phyloP scores from a whole-genome alignment of 2,888 invertebrate genomes.

The Unio pictorum region DNA sequence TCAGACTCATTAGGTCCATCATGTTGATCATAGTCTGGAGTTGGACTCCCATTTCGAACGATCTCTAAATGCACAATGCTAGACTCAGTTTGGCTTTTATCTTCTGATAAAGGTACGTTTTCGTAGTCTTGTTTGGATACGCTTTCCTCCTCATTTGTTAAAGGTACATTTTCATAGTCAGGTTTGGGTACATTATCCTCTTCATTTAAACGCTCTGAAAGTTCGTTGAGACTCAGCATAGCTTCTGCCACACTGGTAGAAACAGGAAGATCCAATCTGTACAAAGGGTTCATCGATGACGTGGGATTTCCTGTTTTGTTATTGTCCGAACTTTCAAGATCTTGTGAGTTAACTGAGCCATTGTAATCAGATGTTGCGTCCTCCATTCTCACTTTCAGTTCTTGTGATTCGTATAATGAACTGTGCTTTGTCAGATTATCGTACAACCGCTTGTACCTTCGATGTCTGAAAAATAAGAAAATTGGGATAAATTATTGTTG shows the following conservation, averaged over 20 bases:
- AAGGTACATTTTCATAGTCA: not conserved
- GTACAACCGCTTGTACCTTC: too few species aligned
- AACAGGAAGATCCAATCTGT: constrained; percentile 5
- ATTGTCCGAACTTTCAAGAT: constrained; percentile 7
- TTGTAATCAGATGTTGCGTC: constrained; percentile 36
- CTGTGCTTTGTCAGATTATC: constrained; percentile 35
- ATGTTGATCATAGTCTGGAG: too few species aligned
- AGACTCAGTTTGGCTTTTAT: too few species aligned
- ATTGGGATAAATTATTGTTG: too few species aligned
- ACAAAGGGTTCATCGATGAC: constrained; percentile 12
- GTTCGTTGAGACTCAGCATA: constrained; percentile 22
- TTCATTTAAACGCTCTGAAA: constrained; percentile 21
- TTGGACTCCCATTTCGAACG: too few species aligned
- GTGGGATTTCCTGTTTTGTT: constrained; percentile 5
- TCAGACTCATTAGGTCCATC: too few species aligned
- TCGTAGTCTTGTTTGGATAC: too few species aligned
- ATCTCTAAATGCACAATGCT: too few species aligned
- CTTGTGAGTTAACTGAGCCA: constrained; percentile 21
- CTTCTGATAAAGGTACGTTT: too few species aligned
- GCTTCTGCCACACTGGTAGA: constrained; percentile 15
- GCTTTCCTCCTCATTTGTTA: not conserved
- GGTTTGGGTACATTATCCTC: constrained; percentile 16
- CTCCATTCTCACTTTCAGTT: constrained; percentile 37
- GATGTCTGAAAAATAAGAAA: too few species aligned
- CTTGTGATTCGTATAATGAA: constrained; percentile 49